phyloP scores from a whole-genome alignment of 2,113 vertebrate genomes.

The Murina feae region DNA sequence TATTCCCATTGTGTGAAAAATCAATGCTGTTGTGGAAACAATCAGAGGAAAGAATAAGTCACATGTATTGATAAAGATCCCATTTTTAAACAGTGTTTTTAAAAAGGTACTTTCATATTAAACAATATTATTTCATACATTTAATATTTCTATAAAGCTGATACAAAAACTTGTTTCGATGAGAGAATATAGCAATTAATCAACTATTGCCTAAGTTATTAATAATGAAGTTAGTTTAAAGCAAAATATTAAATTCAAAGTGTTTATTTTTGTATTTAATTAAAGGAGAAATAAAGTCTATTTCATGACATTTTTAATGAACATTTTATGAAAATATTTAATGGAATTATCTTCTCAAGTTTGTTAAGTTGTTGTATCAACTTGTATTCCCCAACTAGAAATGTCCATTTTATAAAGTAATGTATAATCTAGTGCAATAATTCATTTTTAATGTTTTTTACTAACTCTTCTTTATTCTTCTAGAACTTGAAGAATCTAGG shows the following conservation, averaged over 20 bases:
- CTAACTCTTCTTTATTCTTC: not conserved
- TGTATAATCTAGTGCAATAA: not conserved
- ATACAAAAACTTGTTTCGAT: not conserved
- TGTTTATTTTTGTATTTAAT: not conserved
- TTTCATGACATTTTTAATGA: not conserved
- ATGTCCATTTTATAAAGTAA: not conserved
- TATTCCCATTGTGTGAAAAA: not conserved
- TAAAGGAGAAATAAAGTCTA: not conserved
- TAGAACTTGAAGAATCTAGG: conserved; percentile 94
- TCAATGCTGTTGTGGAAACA: not conserved
- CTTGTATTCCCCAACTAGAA: not conserved
- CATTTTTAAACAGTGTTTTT: not conserved
- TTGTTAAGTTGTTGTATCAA: not conserved
- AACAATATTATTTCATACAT: not conserved
- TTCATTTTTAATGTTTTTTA: not conserved
- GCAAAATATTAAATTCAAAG: not conserved
- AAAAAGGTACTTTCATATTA: not conserved
- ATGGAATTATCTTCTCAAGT: not conserved
- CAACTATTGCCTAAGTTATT: not conserved
- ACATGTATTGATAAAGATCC: not conserved
- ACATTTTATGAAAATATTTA: conserved; percentile 33
- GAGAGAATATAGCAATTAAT: not conserved
- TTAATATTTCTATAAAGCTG: not conserved
- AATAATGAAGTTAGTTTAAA: not conserved
- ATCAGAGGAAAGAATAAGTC: not conserved